phyloP scores from a whole-genome alignment of 2,797 vertebrate species.

The Coregonus sp. region DNA sequence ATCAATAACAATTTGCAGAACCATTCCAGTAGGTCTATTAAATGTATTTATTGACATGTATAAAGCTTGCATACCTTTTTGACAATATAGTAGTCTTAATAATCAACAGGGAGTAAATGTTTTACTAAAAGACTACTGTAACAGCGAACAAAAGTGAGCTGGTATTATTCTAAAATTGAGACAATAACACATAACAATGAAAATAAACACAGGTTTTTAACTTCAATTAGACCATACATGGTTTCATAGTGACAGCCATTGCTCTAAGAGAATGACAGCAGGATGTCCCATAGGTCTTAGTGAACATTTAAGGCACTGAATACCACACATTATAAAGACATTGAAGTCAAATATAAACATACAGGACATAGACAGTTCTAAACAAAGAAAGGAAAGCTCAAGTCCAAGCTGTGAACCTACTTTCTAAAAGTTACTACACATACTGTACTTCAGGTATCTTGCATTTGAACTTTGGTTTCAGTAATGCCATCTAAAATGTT shows the following conservation, averaged over 20 bases:
- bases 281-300: neutral
- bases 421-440: neutral
- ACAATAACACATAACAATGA: neutral
- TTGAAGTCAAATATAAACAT: neutral
- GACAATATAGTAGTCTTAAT: neutral
- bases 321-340: neutral
- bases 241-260: neutral
- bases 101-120: neutral
- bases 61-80: neutral
- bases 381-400: neutral
- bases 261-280: neutral
- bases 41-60: neutral
- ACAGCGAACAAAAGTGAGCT: neutral
- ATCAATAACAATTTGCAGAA: neutral
- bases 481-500: neutral
- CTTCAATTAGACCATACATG: neutral
- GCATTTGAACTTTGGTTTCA: neutral
- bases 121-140: neutral
- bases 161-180: neutral
- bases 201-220: neutral
- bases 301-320: neutral
- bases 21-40: neutral
- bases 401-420: too few species aligned
- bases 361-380: neutral
- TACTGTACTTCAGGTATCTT: neutral